Evolutionary conservation across 2,113 vertebrate genomes (phyloP).

Genomic region (Pterocles gutturalis): DNA sequence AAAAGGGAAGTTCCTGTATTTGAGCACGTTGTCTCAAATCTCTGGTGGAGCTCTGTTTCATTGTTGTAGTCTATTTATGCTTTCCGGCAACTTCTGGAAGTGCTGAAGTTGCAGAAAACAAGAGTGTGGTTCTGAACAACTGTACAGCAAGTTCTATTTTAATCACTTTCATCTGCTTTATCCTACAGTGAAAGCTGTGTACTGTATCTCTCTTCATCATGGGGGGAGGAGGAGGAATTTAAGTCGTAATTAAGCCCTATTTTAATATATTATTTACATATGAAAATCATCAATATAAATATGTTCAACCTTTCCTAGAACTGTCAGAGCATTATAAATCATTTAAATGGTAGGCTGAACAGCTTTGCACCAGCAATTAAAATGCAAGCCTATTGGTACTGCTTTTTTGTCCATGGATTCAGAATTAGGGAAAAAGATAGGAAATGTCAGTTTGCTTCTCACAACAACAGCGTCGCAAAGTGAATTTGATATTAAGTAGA

Average conservation of each 20-base stretch:
- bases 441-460: not conserved
- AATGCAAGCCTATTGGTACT: not conserved
- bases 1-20: constrained; percentile 69
- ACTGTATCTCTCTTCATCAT: not conserved
- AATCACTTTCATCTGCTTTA: constrained; percentile 47
- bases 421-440: not conserved
- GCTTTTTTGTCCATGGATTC: not conserved
- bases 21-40: constrained; percentile 55
- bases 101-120: constrained; percentile 69
- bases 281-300: not conserved
- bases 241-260: not conserved
- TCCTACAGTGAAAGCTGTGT: constrained; percentile 6
- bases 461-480: not conserved
- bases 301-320: not conserved
- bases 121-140: constrained; percentile 24
- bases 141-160: constrained; percentile 56
- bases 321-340: not conserved
- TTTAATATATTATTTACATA: not conserved
- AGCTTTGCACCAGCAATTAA: not conserved
- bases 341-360: not conserved
- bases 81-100: constrained; percentile 72
- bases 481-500: not conserved
- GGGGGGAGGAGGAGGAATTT: not conserved
- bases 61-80: constrained; percentile 67
- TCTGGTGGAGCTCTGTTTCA: constrained; percentile 71